Evolutionary conservation across 2,888 invertebrate species (phyloP), one percentile per base, ranked within the genome.

Genomic region (Vandiemenella viatica): DNA sequence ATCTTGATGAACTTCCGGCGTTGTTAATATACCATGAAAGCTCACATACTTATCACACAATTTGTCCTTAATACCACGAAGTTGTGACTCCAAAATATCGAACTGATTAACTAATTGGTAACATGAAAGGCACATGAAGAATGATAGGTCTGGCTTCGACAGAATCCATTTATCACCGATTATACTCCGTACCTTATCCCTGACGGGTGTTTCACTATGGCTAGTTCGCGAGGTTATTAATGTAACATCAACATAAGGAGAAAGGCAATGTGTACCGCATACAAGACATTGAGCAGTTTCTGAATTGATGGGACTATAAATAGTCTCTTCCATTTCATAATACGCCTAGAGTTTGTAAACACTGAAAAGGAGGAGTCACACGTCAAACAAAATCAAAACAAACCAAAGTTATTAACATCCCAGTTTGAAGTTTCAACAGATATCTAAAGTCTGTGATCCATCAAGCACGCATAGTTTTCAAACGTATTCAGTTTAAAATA

Each of bases 221-320:
- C 38, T 49, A 16, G 53, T 53, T 16, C 44, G 32, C 15, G 53
- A 53, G 10, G 51, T 51, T 4, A 46, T 45, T n/a, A 51, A 42
- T 17, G 51, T 47, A 37, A 53, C 17, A 40, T 53, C 53, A 22
- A 53, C 43, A 46, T 51, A 53, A 38, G 51, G 51, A 2, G 53
- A 42, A 20, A 49, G 45, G 4, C 49, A 52, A 16, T 53, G 41
- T 23, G 52, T 46, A 20, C 51, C 51, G 40, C 53, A 53, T 5
- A 53, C 49, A 8, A 53, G 37, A 51, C 53, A 53, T n/a, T 45
- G 44, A 20, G 43, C 32, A 4, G 10, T 32, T n/a, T 13, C 32
- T 4, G 32, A n/a, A n/a, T n/a, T n/a, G n/a, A n/a, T n/a, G n/a
- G n/a, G n/a, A n/a, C n/a, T n/a, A n/a, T n/a, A n/a, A n/a, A n/a